phyloP scores from a whole-genome alignment of 2,113 vertebrate species.

The Casuarius casuarius region DNA sequence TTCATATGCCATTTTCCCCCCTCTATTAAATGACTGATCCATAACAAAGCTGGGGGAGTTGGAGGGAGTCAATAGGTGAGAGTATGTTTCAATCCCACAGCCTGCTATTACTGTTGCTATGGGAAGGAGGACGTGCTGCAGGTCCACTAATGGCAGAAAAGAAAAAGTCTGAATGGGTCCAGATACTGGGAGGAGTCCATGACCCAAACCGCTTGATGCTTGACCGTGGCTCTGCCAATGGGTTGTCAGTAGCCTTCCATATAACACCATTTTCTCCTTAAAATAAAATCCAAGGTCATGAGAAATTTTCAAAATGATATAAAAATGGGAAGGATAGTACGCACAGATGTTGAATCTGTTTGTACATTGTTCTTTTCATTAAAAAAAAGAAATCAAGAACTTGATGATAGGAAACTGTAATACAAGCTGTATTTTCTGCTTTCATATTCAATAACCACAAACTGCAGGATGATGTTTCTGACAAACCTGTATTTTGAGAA shows the following conservation, averaged over 20 bases:
- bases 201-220: background rate
- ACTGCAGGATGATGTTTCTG: background rate
- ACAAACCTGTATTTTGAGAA: slow-evolving; percentile 24
- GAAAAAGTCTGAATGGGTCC: background rate
- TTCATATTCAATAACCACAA: background rate
- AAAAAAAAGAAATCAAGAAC: background rate
- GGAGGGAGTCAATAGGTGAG: background rate
- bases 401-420: background rate
- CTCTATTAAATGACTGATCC: background rate
- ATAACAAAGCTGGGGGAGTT: background rate
- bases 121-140: background rate
- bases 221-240: background rate
- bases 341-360: background rate
- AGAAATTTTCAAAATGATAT: background rate
- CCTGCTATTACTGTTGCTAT: background rate
- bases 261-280: background rate
- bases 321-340: background rate
- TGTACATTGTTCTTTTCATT: background rate
- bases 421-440: background rate
- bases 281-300: background rate
- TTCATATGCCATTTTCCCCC: background rate
- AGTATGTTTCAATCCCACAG: fast-evolving
- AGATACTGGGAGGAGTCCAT: background rate
- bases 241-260: background rate
- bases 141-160: background rate